phyloP scores from a whole-genome alignment of 2,113 vertebrate genomes.

The Tretioscincus oriximinensis region DNA sequence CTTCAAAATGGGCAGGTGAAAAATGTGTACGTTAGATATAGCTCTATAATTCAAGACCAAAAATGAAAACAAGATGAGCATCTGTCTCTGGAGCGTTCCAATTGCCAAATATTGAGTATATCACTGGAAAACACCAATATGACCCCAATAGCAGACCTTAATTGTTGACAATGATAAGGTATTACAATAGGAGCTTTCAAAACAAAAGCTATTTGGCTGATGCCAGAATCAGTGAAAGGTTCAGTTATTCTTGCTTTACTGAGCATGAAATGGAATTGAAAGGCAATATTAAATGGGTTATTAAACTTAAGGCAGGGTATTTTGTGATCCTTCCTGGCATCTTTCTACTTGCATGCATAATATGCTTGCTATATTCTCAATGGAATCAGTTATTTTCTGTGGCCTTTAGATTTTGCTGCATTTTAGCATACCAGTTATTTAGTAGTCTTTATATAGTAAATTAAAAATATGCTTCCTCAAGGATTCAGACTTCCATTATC shows the following conservation, averaged over 20 bases:
- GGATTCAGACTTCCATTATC: conserved; percentile 26
- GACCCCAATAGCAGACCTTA: conserved; percentile 38
- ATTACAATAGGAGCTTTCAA: conserved; percentile 56
- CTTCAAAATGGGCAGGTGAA: conserved; percentile 26
- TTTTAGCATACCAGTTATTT: conserved; percentile 45
- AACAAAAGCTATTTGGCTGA: conserved; percentile 72
- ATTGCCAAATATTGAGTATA: background rate
- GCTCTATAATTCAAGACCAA: conserved; percentile 23
- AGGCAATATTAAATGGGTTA: conserved; percentile 78
- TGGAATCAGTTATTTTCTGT: conserved; percentile 41
- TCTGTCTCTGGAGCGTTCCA: background rate
- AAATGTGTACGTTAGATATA: conserved; percentile 15
- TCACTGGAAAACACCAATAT: conserved; percentile 28
- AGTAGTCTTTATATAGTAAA: conserved; percentile 33
- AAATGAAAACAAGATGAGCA: background rate
- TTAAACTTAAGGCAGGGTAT: conserved; percentile 74
- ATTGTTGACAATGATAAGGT: conserved; percentile 55
- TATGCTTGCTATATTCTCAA: conserved; percentile 41
- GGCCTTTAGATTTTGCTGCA: conserved; percentile 47
- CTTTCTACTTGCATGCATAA: conserved; percentile 54
- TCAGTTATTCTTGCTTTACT: conserved; percentile 77
- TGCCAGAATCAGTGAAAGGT: conserved; percentile 64
- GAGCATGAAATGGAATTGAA: conserved; percentile 81
- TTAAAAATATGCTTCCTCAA: conserved; percentile 29
- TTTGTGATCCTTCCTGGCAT: conserved; percentile 68